phyloP scores from a whole-genome alignment of 2,113 vertebrate genomes.

The Rhadina sibilatrix region DNA sequence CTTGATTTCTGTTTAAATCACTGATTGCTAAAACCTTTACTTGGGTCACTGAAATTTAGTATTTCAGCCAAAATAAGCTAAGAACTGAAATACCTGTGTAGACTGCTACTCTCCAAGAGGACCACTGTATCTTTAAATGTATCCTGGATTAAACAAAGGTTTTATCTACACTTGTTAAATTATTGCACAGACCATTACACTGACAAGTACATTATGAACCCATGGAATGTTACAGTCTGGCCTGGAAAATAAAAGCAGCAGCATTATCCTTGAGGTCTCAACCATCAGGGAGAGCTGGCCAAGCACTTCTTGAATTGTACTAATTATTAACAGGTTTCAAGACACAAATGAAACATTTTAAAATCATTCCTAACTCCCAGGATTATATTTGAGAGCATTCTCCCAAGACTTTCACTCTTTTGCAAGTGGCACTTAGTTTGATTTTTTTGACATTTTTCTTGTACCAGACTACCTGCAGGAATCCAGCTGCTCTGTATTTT shows the following conservation, averaged over 20 bases:
- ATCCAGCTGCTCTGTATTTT: background rate
- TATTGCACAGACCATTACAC: slow-evolving; percentile 66
- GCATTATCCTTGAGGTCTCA: background rate
- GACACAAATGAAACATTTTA: background rate
- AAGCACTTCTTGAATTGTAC: background rate
- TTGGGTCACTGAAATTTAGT: background rate
- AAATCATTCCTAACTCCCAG: background rate
- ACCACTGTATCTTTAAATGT: slow-evolving; percentile 47
- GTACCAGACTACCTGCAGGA: background rate
- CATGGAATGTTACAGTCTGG: slow-evolving; percentile 53
- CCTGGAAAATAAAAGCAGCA: slow-evolving; percentile 48
- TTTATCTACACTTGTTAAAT: slow-evolving; percentile 51
- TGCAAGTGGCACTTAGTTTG: background rate
- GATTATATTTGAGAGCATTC: background rate
- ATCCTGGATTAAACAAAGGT: slow-evolving; percentile 30
- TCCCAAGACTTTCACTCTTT: background rate
- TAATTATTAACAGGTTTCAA: background rate
- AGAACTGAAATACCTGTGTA: background rate
- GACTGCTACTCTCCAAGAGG: background rate
- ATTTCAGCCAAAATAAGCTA: background rate
- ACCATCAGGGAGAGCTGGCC: background rate
- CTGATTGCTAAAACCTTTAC: background rate
- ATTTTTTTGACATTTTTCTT: background rate
- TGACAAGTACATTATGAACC: slow-evolving; percentile 51
- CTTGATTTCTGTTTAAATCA: background rate